Base-by-base conservation (phyloP, 1,140 invertebrate species). In the Drosophila ohnishii region DNA sequence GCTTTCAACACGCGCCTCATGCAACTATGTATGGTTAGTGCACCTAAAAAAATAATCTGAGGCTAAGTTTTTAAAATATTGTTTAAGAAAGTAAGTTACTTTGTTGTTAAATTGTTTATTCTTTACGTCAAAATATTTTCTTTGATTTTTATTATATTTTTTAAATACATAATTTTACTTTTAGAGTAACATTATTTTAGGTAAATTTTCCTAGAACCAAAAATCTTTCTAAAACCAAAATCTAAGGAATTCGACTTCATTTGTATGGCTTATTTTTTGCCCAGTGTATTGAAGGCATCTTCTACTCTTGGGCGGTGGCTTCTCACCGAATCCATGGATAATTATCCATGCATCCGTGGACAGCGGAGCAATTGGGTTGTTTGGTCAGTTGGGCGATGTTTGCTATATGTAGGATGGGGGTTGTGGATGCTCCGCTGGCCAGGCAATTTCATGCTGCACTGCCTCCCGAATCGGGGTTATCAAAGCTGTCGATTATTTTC, bases 381-480 rank as follows among this genome's bases (percentile, higher is more conserved):
- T 88, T 88, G 84, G 84, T 88, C 84, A 88, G 84, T 75, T 75
- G 69, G 57, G 28, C 55, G 51, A 28, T 63, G 34, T 14, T 37
- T 37, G 8, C 51, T 53, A 53, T 58, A 37, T 25, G 57, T 40
- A 30, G 45, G 2, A 51, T 16, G 11, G 11, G 28, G 37, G n/a
- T 19, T 42, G 34, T 28, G 56, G 51, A 66, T 75, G 63, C 67
- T 73, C 72, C 35, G 37, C 30, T 63, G 65, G 50, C 32, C 56
- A 75, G 76, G 60, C 51, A 79, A 84, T 87, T 87, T 87, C 80
- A 87, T 87, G 84, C 84, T 87, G 84, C 84, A 84, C 42, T 88
- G 84, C 78, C 69, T 85, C 69, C 37, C 44, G 35, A 80, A 73
- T 69, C 64, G 57, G 73, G 73, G 53, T 60, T 71, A 75, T 66